phyloP scores from a whole-genome alignment of 2,797 vertebrate species.

The Menidia menidia region DNA sequence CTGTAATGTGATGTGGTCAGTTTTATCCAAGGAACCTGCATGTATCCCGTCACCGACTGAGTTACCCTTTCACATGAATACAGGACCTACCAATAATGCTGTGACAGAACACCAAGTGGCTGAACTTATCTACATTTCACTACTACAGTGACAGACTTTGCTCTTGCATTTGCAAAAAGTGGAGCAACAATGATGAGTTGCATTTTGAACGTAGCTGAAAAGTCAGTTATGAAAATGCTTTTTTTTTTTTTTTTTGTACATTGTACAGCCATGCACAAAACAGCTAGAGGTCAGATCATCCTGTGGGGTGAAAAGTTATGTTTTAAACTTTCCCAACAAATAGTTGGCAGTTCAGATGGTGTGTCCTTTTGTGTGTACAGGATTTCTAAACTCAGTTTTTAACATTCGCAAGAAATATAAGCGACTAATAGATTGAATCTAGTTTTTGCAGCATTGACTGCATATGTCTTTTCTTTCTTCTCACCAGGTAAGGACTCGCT shows the following conservation, averaged over 20 bases:
- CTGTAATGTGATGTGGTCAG: conserved; percentile 14
- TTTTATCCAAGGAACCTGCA: conserved; percentile 18
- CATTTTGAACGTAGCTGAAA: background rate
- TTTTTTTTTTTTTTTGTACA: background rate
- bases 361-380: background rate
- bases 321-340: too few relatives aligned
- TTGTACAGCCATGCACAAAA: background rate
- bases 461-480: background rate
- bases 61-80: background rate
- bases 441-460: background rate
- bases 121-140: background rate
- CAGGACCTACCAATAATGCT: background rate
- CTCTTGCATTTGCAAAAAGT: background rate
- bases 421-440: background rate
- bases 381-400: background rate
- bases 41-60: conserved; percentile 11
- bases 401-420: background rate
- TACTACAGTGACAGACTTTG: background rate
- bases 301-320: background rate
- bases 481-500: conserved; percentile 91
- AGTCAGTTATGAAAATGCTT: too few relatives aligned
- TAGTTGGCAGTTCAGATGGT: background rate
- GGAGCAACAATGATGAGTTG: background rate
- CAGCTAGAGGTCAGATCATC: background rate
- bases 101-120: background rate